Base-by-base conservation (phyloP, 1,140 invertebrate species). In the Dreissena polymorpha region DNA sequence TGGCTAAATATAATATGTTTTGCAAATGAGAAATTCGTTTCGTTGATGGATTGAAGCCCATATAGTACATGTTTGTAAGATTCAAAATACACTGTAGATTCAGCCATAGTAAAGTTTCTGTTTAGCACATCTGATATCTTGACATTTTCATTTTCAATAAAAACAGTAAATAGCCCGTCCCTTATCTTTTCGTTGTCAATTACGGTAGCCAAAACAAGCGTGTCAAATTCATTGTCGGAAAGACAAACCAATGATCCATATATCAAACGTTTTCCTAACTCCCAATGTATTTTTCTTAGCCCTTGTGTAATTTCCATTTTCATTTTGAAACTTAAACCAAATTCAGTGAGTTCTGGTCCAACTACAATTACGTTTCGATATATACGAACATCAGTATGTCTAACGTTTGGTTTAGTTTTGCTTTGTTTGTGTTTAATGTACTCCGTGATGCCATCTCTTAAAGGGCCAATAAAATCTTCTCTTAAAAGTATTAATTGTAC, bases 401-500 rank as follows among this genome's bases (percentile, higher is more conserved):
- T 49, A 16, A 51, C n/a, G 10, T 25, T 27, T 77, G 57, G 18
- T 12, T 27, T 29, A 27, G 18, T 69, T 18, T 69, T 23, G 1
- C 12, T 12, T 67, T 14, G 14, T 25, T 49, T 29, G 0, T 68
- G 82, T 60, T 39, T 23, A n/a, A 75, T 79, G 68, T 81, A 89
- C 64, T 87, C 77, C 3, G 39, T 69, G 60, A 94, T 88, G 71
- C 92, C 93, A 39, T 91, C 84, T 78, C 93, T 73, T 21, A 94
- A 76, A 21, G 93, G 91, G 21, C 86, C 70, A 55, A 93, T 77
- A 64, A 93, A 92, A 87, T 97, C 96, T 93, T 97, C 96, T 16
- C 95, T 90, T 39, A 97, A 90, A 5, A 97, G 91, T 13, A 95
- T 91, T 88, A 96, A 96, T 85, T 97, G 96, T 0, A 95, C 94